Percentiles rank a stretch among this genome's conserved stretches.
These are phyloP conservation scores for Trisateles emortualis DNA, from an alignment of 2,888 invertebrate species.

Conservation along the genomic window DNA sequence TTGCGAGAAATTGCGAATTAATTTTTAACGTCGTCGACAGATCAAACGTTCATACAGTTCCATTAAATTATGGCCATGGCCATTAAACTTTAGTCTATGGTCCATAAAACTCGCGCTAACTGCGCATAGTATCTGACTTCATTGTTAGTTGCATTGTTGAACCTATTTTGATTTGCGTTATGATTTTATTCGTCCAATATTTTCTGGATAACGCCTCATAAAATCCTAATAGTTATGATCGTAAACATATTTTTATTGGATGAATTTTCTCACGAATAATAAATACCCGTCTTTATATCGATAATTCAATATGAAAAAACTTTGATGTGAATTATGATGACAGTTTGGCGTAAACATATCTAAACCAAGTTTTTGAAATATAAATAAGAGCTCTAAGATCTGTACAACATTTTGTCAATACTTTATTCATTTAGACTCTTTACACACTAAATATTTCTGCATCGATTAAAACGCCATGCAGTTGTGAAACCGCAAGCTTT, in stretches of 20 bases:
- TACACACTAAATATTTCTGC: too few species aligned
- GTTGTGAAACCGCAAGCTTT: too few species aligned
- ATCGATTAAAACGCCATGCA: too few species aligned
- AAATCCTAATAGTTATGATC: neutral
- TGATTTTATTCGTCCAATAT: slow-evolving; percentile 8
- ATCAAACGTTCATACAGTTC: slow-evolving; percentile 35
- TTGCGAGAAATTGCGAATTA: slow-evolving; percentile 24
- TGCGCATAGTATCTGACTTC: slow-evolving; percentile 42
- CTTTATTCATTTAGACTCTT: too few species aligned
- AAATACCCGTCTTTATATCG: slow-evolving; percentile 11
- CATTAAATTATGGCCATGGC: slow-evolving; percentile 50
- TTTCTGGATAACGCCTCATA: slow-evolving; percentile 4
- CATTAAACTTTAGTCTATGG: slow-evolving; percentile 50
- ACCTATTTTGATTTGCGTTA: slow-evolving; percentile 9
- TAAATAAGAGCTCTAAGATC: slow-evolving; percentile 18
- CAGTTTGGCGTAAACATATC: slow-evolving; percentile 27
- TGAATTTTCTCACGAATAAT: neutral
- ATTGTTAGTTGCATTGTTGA: slow-evolving; percentile 16
- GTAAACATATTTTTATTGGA: slow-evolving; percentile 1
- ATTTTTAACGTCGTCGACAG: slow-evolving; percentile 18
- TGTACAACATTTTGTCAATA: neutral
- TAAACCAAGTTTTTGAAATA: slow-evolving; percentile 31
- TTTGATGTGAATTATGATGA: slow-evolving; percentile 45
- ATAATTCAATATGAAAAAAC: slow-evolving; percentile 37
- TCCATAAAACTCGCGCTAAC: slow-evolving; percentile 53